Conservation (phyloP, 1,140 invertebrate genomes). For the Pseudomyrmex gracilis region DNA sequence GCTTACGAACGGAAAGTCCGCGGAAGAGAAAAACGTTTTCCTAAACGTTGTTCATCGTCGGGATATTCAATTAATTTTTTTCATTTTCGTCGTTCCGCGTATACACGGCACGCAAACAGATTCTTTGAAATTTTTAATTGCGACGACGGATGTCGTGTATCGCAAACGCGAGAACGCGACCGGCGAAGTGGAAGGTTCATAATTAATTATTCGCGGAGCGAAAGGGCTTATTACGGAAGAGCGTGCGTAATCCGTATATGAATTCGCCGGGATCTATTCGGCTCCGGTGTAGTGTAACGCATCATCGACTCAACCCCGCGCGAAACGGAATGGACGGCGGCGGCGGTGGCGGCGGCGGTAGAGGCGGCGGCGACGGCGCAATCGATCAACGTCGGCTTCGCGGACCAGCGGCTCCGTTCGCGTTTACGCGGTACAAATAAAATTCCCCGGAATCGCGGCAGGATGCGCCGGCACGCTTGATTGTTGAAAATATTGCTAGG, state of each 20-base stretch:
- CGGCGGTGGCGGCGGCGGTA: too few relatives aligned
- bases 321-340: constrained; percentile 47
- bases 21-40: background rate
- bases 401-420: constrained; percentile 51
- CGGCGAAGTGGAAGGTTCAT: background rate
- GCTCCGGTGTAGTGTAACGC: constrained; percentile 38
- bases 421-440: constrained; percentile 62
- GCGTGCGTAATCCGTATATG: constrained; percentile 31
- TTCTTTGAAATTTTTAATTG: constrained; percentile 53
- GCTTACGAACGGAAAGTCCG: background rate
- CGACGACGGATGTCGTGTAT: background rate
- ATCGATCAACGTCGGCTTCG: constrained; percentile 58
- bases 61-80: constrained; percentile 43
- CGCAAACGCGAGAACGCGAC: background rate
- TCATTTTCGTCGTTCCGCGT: background rate
- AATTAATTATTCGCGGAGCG: constrained; percentile 35
- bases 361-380: background rate
- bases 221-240: constrained; percentile 35
- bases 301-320: constrained; percentile 48
- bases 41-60: background rate
- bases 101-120: background rate
- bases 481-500: constrained; percentile 58
- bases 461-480: constrained; percentile 43
- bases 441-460: constrained; percentile 50
- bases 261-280: constrained; percentile 43